Conservation (phyloP, 2,888 invertebrate species). For the Agriopis marginaria region DNA sequence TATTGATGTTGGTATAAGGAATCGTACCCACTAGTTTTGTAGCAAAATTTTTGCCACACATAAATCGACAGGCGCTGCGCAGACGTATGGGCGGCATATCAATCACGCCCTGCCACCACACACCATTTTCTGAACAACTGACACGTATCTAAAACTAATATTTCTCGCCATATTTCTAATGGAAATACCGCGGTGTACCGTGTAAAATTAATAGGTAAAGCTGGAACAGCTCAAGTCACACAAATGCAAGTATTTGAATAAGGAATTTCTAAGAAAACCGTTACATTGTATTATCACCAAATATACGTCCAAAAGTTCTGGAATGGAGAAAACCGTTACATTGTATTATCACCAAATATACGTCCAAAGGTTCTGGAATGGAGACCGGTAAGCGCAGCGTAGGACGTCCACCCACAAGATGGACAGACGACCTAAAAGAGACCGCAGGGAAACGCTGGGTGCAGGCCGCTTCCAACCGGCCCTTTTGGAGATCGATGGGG, state of each 20-base stretch:
- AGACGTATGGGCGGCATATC: constrained; percentile 64
- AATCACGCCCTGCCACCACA: constrained; percentile 61
- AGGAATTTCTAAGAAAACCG: no score
- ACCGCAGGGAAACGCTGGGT: no score
- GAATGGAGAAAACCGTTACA: no score
- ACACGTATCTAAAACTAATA: constrained; percentile 64
- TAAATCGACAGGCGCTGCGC: constrained; percentile 61
- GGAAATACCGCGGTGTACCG: constrained; percentile 25
- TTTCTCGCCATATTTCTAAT: constrained; percentile 48
- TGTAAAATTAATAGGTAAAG: constrained; percentile 27
- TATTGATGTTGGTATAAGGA: background rate
- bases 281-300: no score
- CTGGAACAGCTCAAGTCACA: background rate
- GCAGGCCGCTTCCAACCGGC: no score
- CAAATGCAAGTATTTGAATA: background rate
- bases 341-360: no score
- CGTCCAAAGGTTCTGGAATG: no score
- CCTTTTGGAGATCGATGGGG: no score
- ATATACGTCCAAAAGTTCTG: no score
- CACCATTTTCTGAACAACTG: constrained; percentile 68
- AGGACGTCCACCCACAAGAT: no score
- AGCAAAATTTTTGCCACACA: constrained; percentile 59
- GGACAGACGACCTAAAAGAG: no score
- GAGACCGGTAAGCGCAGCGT: no score
- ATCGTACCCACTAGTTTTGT: constrained; percentile 12